Percentiles rank a stretch among this genome's conserved stretches.
These are phyloP conservation scores for Monodelphis domestica DNA, from an alignment of 2,797 vertebrate species.

Conservation along the genomic window DNA sequence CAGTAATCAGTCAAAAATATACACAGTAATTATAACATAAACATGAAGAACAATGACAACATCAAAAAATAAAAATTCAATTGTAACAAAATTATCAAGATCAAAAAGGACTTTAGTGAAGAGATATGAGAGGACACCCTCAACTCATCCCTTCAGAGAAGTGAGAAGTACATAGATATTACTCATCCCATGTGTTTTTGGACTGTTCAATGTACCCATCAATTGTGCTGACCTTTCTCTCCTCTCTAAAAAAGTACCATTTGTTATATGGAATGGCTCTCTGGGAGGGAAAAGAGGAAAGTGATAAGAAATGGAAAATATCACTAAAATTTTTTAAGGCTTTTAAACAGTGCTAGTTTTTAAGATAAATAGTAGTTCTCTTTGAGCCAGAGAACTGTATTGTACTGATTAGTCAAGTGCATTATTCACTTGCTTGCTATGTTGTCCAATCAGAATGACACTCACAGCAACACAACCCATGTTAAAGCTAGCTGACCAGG, in stretches of 20 bases:
- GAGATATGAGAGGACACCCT: no score
- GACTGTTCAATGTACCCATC: background rate
- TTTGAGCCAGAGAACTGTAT: background rate
- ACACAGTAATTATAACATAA: no score
- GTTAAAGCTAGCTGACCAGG: no score
- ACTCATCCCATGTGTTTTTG: background rate
- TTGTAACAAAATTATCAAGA: no score
- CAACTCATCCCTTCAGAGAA: no score
- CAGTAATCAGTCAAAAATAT: no score
- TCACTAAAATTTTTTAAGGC: background rate
- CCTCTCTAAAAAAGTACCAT: no score
- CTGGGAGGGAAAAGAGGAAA: no score
- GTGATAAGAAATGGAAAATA: background rate
- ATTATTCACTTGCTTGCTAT: background rate
- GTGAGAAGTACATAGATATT: background rate
- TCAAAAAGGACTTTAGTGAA: no score
- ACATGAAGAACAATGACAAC: no score
- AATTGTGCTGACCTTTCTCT: background rate
- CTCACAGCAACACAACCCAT: background rate
- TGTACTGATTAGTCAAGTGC: background rate
- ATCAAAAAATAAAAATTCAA: no score
- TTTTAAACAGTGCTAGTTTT: background rate
- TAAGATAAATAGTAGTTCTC: background rate
- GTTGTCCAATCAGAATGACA: background rate
- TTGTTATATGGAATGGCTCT: no score